phyloP scores from a whole-genome alignment of 1,140 invertebrate genomes.

The Drosophila leontia region DNA sequence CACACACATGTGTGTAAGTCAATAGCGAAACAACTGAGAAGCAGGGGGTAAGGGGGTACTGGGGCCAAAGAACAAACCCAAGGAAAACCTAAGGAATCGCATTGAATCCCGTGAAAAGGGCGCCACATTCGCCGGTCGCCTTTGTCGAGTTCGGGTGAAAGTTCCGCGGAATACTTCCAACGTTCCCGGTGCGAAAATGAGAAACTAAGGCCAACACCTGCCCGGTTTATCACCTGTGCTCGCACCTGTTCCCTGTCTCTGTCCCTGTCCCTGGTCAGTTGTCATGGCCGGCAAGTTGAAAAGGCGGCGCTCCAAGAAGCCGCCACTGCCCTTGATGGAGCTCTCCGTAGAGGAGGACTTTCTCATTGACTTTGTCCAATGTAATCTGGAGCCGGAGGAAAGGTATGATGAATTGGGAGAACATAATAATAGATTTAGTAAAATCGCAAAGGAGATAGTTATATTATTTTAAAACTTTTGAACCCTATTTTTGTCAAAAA shows the following conservation, averaged over 20 bases:
- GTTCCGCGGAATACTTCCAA: slow-evolving; percentile 49
- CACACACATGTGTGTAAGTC: slow-evolving; percentile 43
- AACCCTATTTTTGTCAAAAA: too few species aligned
- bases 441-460: too few species aligned
- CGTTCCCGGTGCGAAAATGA: slow-evolving; percentile 48
- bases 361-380: slow-evolving; percentile 78
- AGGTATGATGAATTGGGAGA: slow-evolving; percentile 51
- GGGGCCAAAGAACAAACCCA: slow-evolving; percentile 16
- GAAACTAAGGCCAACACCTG: slow-evolving; percentile 32
- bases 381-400: slow-evolving; percentile 69
- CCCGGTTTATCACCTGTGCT: neutral
- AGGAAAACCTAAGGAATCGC: slow-evolving; percentile 45
- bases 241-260: neutral
- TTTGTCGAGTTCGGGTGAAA: slow-evolving; percentile 60
- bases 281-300: slow-evolving; percentile 34
- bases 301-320: slow-evolving; percentile 26
- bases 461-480: too few species aligned
- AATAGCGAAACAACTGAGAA: slow-evolving; percentile 26
- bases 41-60: neutral
- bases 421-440: too few species aligned
- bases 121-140: slow-evolving; percentile 70
- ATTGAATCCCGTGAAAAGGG: slow-evolving; percentile 46
- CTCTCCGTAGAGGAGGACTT: slow-evolving; percentile 61
- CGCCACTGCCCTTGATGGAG: slow-evolving; percentile 7
- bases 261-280: neutral